Evolutionary conservation across 1,140 invertebrate species (phyloP), one percentile per base, ranked within the genome.

Genomic region (Zaprionus ornatus): DNA sequence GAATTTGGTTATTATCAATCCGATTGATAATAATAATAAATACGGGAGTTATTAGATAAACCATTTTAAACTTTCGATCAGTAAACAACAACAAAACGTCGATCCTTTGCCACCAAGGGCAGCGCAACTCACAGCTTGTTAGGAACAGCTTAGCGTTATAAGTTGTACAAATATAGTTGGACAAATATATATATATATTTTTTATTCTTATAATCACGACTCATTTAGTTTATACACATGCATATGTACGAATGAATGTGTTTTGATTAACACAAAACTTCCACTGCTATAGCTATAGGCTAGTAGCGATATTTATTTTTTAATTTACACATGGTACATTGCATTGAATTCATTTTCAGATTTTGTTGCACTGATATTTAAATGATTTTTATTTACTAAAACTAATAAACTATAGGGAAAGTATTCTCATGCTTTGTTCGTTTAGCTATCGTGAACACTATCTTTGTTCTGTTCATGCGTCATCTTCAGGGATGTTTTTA

Each of bases 391-490:
- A n/a, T n/a, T 85, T 81, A 73, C 64, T 77, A 73, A 54, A 75
- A 57, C 68, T 79, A 69, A 83, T 66, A 71, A 86, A 72, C 70
- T 70, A 80, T 88, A 66, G 73, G 74, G 80, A 78, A 80, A 84
- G 69, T 74, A 74, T 88, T 84, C 74, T 48, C 74, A 73, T 54
- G 70, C 82, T 80, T 83, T 82, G 74, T 88, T 88, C 77, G 77
- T 83, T 70, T 69, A 80, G 67, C 56, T 69, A 52, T 82, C 83
- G 79, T 72, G 67, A 83, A 75, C 84, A 84, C 84, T 84, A 87
- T 87, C 84, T 87, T 87, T 88, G 84, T 88, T 87, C 80, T 80
- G 61, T 73, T 73, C 74, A 69, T 77, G 71, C 76, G 76, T 78
- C 75, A 68, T 68, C 32, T 54, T 37, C 57, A 77, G 69, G n/a